phyloP scores from a whole-genome alignment of 2,113 vertebrate genomes.

The Maylandia zebra region DNA sequence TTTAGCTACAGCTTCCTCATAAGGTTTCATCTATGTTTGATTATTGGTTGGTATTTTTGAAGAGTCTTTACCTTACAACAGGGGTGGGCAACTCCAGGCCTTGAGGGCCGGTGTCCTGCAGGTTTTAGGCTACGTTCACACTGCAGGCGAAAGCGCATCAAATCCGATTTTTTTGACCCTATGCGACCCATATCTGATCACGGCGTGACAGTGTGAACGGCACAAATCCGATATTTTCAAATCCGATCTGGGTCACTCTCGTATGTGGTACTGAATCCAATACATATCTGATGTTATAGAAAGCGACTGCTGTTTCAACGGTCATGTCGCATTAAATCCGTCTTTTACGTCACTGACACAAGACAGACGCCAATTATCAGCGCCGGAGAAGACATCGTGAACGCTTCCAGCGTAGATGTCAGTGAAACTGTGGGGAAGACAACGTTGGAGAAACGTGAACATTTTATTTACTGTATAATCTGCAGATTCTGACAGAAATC shows the following conservation, averaged over 20 bases:
- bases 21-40: background rate
- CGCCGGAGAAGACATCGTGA: accelerated
- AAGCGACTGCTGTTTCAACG: accelerated
- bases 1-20: background rate
- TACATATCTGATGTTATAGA: accelerated
- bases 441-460: background rate
- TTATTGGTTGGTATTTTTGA: background rate
- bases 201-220: accelerated
- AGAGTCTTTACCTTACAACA: background rate
- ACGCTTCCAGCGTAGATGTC: accelerated
- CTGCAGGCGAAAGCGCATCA: background rate
- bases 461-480: background rate
- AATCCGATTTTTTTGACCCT: accelerated
- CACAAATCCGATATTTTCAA: accelerated
- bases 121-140: background rate
- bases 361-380: background rate
- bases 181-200: accelerated
- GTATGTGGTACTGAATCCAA: background rate
- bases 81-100: background rate
- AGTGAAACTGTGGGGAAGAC: background rate
- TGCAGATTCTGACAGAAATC: background rate
- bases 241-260: accelerated
- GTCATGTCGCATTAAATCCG: accelerated
- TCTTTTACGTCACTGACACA: background rate
- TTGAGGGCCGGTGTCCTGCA: background rate